A percentile compares a stretch with the other conserved stretches of the same genome.
phyloP scores from a whole-genome alignment of 2,113 vertebrate genomes.

The Tachysurus fulvidraco region DNA sequence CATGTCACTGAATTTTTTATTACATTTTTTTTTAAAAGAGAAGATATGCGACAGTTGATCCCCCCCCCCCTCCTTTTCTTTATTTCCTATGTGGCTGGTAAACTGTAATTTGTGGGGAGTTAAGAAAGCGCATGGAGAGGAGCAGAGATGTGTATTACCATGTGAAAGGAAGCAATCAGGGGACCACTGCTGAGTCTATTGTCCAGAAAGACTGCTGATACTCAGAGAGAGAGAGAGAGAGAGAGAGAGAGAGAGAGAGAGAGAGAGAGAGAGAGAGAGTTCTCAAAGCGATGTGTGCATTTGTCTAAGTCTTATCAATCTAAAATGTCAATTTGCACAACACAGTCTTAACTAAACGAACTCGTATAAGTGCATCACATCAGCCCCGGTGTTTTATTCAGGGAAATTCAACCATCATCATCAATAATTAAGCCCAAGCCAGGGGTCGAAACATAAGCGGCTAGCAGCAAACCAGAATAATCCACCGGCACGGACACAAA shows the following conservation, averaged over 20 bases:
- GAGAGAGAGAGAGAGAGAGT: slow-evolving; percentile 35
- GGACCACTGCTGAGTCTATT: slow-evolving; percentile 96
- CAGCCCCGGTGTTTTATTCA: background rate
- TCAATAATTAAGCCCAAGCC: background rate
- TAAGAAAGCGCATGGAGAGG: slow-evolving; percentile 87
- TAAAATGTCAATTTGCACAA: background rate
- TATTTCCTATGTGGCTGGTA: slow-evolving; percentile 88
- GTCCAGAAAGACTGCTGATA: slow-evolving; percentile 90
- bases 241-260: no score
- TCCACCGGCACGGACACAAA: background rate
- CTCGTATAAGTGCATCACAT: background rate
- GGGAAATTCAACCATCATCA: background rate
- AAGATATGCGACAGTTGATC: slow-evolving; percentile 81
- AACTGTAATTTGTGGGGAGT: slow-evolving; percentile 92
- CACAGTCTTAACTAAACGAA: background rate
- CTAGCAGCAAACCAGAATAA: background rate
- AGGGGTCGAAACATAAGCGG: background rate
- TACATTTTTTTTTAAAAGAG: background rate
- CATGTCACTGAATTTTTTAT: slow-evolving; percentile 87
- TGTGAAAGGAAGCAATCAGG: slow-evolving; percentile 99
- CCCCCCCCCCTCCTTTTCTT: slow-evolving; percentile 52
- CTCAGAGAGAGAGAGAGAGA: slow-evolving; percentile 78
- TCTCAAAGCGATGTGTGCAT: slow-evolving; percentile 13
- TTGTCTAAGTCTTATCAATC: background rate
- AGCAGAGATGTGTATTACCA: slow-evolving; percentile 95